phyloP scores from a whole-genome alignment of 2,888 invertebrate species.

The Panopea generosa region DNA sequence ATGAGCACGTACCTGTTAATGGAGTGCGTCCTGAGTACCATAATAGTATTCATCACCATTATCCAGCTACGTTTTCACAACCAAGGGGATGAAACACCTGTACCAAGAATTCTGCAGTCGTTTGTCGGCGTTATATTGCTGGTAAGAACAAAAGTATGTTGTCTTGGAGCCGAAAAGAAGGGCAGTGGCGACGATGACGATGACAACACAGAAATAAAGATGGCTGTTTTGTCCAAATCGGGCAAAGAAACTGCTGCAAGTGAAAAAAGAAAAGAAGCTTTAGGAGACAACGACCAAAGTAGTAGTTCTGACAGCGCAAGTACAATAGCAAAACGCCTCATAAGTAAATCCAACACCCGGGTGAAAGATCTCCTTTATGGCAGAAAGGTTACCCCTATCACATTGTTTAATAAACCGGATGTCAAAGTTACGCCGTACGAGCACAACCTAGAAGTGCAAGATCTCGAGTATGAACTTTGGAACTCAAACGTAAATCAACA shows the following conservation, averaged over 20 bases:
- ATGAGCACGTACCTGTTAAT: slow-evolving; percentile 56
- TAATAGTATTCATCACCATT: slow-evolving; percentile 51
- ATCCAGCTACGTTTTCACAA: slow-evolving; percentile 52
- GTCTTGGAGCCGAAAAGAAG: not conserved
- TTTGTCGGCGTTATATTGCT: slow-evolving; percentile 21
- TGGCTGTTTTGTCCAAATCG: not conserved
- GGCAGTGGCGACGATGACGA: not conserved
- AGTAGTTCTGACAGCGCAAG: not conserved
- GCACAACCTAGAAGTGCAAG: not conserved
- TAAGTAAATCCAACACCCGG: not conserved
- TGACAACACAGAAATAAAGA: not conserved
- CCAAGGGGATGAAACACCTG: slow-evolving; percentile 38
- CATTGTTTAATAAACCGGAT: slow-evolving; percentile 22
- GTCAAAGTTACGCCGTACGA: slow-evolving; percentile 7
- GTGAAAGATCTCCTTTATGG: slow-evolving; percentile 1
- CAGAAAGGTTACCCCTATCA: slow-evolving; percentile 24
- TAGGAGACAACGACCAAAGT: not conserved
- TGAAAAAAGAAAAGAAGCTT: too few relatives aligned
- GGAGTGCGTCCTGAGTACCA: slow-evolving; percentile 53
- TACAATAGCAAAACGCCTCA: not conserved
- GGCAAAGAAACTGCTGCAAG: not conserved
- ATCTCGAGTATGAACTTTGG: not conserved
- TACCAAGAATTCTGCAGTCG: slow-evolving; percentile 30
- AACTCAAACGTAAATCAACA: too few relatives aligned
- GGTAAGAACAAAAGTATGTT: slow-evolving; percentile 8